A percentile compares a stretch with the other conserved stretches of the same genome.
phyloP scores from a whole-genome alignment of 2,113 vertebrate species.

The Lagopus muta region DNA sequence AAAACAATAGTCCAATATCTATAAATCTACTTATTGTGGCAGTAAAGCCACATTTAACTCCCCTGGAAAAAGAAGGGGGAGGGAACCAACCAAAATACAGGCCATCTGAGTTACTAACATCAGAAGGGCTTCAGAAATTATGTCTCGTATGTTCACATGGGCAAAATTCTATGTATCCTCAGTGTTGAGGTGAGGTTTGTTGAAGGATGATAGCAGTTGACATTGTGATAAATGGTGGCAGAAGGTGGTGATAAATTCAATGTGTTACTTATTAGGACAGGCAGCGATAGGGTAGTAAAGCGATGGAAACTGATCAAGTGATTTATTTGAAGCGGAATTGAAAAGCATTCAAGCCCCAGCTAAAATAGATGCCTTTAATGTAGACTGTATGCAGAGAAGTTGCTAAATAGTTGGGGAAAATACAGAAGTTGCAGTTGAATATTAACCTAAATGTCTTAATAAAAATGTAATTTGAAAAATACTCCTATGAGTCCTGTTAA shows the following conservation, averaged over 20 bases:
- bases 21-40: neutral
- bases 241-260: neutral
- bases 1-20: neutral
- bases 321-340: neutral
- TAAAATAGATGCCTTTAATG: neutral
- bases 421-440: neutral
- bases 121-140: neutral
- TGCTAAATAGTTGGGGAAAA: neutral
- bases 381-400: neutral
- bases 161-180: neutral
- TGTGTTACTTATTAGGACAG: neutral
- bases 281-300: neutral
- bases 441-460: neutral
- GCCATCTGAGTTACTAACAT: neutral
- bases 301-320: neutral
- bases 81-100: neutral
- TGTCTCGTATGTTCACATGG: neutral
- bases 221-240: neutral
- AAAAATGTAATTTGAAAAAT: neutral
- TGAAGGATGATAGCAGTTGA: neutral
- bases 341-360: neutral
- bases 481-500: neutral
- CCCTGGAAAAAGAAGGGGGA: no score
- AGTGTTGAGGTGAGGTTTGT: neutral
- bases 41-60: neutral